Evolutionary conservation across 2,888 invertebrate species (phyloP).

Genomic region (Linnaemya vulpina): DNA sequence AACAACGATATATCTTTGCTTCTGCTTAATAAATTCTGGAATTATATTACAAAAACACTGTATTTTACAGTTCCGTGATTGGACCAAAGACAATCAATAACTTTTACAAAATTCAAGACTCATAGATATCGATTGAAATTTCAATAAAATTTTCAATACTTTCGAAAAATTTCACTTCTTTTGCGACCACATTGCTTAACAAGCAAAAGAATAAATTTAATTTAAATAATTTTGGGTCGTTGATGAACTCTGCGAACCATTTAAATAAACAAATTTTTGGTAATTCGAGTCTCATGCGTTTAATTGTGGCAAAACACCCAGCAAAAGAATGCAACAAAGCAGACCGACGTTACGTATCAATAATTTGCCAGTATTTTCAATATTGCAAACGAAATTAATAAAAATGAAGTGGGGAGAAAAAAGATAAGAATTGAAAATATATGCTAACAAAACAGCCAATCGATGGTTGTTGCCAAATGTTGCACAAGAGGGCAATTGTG

Average conservation of each 20-base stretch:
- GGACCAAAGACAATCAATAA: too few species aligned
- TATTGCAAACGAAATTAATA: slow-evolving; percentile 11
- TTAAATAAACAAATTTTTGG: slow-evolving; percentile 52
- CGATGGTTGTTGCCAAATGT: slow-evolving; percentile 22
- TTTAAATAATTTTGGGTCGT: slow-evolving; percentile 10
- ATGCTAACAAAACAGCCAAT: slow-evolving; percentile 15
- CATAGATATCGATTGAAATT: too few species aligned
- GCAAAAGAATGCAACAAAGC: background rate
- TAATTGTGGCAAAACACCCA: slow-evolving; percentile 60
- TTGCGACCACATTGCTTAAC: background rate
- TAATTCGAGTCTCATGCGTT: slow-evolving; percentile 55
- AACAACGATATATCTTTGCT: too few species aligned
- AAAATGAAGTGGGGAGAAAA: background rate
- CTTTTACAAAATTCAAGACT: too few species aligned
- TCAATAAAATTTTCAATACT: background rate
- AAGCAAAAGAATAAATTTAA: slow-evolving; percentile 35
- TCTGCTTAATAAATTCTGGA: too few species aligned
- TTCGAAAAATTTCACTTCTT: background rate
- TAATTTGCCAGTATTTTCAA: slow-evolving; percentile 1
- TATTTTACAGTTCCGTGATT: too few species aligned
- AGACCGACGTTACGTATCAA: background rate
- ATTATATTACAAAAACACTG: too few species aligned
- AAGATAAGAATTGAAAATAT: background rate
- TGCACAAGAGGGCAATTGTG: slow-evolving; percentile 34
- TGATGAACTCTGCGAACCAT: slow-evolving; percentile 23